Conservation (phyloP, 2,113 vertebrate genomes). For the Addax nasomaculatus region DNA sequence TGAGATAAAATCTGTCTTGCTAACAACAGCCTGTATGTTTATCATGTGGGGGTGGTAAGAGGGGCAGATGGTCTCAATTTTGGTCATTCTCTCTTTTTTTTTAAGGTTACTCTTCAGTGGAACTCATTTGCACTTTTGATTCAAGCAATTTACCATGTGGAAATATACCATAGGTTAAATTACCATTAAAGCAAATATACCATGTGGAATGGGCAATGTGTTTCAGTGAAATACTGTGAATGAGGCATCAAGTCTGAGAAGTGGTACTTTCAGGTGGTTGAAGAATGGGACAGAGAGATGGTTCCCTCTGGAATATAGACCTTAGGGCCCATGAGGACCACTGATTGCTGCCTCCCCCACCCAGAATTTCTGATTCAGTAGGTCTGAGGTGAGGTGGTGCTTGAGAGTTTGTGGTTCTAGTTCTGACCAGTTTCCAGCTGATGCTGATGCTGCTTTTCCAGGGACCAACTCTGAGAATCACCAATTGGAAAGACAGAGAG, state of each 20-base stretch:
- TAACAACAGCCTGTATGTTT: constrained; percentile 24
- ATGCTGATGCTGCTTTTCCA: not conserved
- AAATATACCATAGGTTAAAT: not conserved
- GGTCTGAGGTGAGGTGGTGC: not conserved
- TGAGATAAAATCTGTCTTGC: constrained; percentile 17
- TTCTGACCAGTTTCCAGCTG: not conserved
- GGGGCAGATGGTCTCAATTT: constrained; percentile 43
- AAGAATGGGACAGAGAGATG: not conserved
- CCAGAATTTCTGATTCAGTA: not conserved
- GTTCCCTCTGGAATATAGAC: not conserved
- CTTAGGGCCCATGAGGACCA: too few relatives aligned
- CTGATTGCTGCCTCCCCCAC: too few relatives aligned
- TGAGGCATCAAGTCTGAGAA: not conserved
- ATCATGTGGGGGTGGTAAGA: not conserved
- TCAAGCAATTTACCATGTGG: not conserved
- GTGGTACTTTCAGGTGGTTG: not conserved
- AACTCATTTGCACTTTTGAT: not conserved
- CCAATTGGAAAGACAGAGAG: not conserved
- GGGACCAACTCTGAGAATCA: not conserved
- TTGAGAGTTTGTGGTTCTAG: not conserved
- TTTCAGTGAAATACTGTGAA: not conserved
- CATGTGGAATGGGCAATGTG: not conserved
- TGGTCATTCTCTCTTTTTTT: constrained; percentile 46
- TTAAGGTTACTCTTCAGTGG: not conserved
- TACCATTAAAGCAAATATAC: not conserved